Conservation (phyloP, 2,888 invertebrate species). For the Mythimna impura region DNA sequence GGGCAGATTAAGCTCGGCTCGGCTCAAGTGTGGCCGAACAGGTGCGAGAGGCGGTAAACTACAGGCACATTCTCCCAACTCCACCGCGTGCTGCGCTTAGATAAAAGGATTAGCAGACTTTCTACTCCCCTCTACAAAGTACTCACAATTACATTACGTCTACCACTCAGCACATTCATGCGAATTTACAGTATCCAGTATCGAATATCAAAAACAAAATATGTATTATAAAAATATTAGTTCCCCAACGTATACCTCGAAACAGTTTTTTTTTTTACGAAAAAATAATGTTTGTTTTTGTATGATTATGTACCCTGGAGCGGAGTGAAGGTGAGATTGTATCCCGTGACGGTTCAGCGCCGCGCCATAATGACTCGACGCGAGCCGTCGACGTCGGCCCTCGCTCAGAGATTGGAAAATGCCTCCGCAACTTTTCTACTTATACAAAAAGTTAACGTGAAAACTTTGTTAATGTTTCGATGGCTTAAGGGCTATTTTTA, state of each 20-base stretch:
- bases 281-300: conserved; percentile 49
- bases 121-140: conserved; percentile 75
- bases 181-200: conserved; percentile 24
- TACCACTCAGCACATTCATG: conserved; percentile 61
- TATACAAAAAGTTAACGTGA: conserved; percentile 85
- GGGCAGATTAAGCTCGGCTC: conserved; percentile 74
- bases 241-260: conserved; percentile 10
- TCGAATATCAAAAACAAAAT: conserved; percentile 11
- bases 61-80: conserved; percentile 70
- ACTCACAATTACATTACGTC: conserved; percentile 72
- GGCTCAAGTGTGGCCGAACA: conserved; percentile 77
- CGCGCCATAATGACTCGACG: conserved; percentile 80
- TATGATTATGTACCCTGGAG: conserved; percentile 53
- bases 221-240: conserved; percentile 8
- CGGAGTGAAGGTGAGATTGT: conserved; percentile 71
- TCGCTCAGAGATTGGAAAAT: conserved; percentile 84
- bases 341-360: conserved; percentile 73
- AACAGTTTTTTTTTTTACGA: conserved; percentile 23
- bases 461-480: conserved; percentile 80
- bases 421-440: conserved; percentile 85
- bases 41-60: conserved; percentile 77
- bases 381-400: conserved; percentile 68
- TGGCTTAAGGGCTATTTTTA: conserved; percentile 81
- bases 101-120: conserved; percentile 86
- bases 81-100: conserved; percentile 82